A percentile compares a stretch with the other conserved stretches of the same genome.
These are phyloP conservation scores for Octonoba sinensis DNA, from an alignment of 2,888 invertebrate genomes.

Conservation along the genomic window DNA sequence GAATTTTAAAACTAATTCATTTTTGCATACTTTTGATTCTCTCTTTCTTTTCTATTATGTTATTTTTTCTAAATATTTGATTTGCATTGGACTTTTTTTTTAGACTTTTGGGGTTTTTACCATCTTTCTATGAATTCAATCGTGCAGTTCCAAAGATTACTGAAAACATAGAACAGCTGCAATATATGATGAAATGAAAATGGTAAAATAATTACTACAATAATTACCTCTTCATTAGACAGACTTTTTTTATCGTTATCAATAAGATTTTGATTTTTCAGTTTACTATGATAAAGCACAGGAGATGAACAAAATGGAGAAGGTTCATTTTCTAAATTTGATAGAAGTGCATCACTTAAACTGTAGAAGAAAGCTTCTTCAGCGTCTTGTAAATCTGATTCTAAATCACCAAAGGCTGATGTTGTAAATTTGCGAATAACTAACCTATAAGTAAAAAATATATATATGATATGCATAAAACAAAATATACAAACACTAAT, in stretches of 20 bases:
- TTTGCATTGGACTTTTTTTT: no score
- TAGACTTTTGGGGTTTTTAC: no score
- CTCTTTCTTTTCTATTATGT: no score
- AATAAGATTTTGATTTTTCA: neutral
- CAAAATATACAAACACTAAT: neutral
- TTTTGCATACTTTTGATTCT: no score
- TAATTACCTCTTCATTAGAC: slow-evolving; percentile 43
- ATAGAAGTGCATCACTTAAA: slow-evolving; percentile 30
- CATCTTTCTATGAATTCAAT: no score
- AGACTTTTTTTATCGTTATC: slow-evolving; percentile 13
- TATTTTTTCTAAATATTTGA: no score
- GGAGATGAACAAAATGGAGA: slow-evolving; percentile 40
- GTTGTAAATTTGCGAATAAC: slow-evolving; percentile 25
- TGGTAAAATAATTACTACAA: neutral
- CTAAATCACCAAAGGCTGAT: slow-evolving; percentile 17
- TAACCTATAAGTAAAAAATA: slow-evolving; percentile 22
- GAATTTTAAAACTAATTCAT: no score
- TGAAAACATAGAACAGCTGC: no score
- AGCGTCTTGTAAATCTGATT: slow-evolving; percentile 13
- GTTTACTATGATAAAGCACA: slow-evolving; percentile 14
- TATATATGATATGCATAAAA: neutral
- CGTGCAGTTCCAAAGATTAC: no score
- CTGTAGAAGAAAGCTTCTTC: slow-evolving; percentile 33
- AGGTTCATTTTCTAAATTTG: slow-evolving; percentile 33
- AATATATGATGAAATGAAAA: neutral